Percentiles rank a stretch among this genome's conserved stretches.
phyloP scores from a whole-genome alignment of 92 coral and sea anemone genomes.

The Meandrina meandrites region DNA sequence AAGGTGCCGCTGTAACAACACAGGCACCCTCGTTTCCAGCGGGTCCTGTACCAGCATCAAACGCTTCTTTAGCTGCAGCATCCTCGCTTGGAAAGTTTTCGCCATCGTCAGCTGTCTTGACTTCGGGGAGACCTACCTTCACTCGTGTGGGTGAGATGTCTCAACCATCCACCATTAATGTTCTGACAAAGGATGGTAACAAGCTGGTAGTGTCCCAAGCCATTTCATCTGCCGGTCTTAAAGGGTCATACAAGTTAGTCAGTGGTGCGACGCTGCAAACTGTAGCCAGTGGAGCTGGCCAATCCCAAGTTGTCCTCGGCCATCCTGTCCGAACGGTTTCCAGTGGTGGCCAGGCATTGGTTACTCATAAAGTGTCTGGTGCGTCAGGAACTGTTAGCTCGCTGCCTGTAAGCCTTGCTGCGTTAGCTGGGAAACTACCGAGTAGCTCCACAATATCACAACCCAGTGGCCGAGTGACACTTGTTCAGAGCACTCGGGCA shows the following conservation, averaged over 20 bases:
- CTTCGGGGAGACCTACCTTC: slow-evolving; percentile 29
- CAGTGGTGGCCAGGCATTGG: slow-evolving; percentile 27
- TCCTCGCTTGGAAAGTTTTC: slow-evolving; percentile 34
- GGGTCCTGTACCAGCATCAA: slow-evolving; percentile 39
- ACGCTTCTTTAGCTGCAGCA: slow-evolving; percentile 8
- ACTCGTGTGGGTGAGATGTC: slow-evolving; percentile 32
- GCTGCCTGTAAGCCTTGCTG: slow-evolving; percentile 41
- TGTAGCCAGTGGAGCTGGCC: slow-evolving; percentile 26
- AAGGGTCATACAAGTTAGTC: slow-evolving; percentile 51
- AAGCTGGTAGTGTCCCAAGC: slow-evolving; percentile 42
- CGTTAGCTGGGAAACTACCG: slow-evolving; percentile 44
- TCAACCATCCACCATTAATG: slow-evolving; percentile 41
- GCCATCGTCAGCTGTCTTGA: slow-evolving; percentile 24
- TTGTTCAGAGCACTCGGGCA: slow-evolving; percentile 29
- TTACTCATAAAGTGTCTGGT: slow-evolving; percentile 38
- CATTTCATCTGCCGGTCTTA: slow-evolving; percentile 30
- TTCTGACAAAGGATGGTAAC: slow-evolving; percentile 43
- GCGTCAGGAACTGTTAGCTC: slow-evolving; percentile 28
- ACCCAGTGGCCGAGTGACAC: slow-evolving; percentile 30
- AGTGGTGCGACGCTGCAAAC: slow-evolving; percentile 36
- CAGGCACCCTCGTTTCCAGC: slow-evolving; percentile 45
- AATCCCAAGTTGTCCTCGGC: slow-evolving; percentile 34
- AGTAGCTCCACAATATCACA: slow-evolving; percentile 21
- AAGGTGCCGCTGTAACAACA: slow-evolving; percentile 54
- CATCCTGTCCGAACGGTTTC: slow-evolving; percentile 40